These are phyloP conservation scores for Pseudeuparius sepicola DNA, from an alignment of 2,888 invertebrate genomes.

Conservation along the genomic window DNA sequence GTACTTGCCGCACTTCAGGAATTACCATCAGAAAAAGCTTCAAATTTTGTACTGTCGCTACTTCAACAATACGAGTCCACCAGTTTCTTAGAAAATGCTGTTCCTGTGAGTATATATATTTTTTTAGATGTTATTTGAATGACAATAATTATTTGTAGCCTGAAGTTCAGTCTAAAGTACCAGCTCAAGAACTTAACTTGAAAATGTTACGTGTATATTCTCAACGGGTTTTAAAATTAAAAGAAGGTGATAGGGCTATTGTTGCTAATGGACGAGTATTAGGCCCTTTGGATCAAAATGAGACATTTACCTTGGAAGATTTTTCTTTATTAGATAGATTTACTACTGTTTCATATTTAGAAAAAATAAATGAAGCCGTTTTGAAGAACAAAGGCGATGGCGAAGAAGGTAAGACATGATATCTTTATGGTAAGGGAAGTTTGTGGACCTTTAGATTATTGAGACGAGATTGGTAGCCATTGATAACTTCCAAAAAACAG, in stretches of 20 bases:
- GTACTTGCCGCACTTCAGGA: slow-evolving; percentile 56
- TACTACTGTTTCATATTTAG: slow-evolving; percentile 58
- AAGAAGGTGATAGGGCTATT: slow-evolving; percentile 58
- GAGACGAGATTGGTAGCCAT: too few relatives aligned
- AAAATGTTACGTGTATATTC: slow-evolving; percentile 59
- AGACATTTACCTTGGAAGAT: slow-evolving; percentile 78
- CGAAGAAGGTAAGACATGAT: slow-evolving; percentile 25
- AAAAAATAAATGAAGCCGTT: slow-evolving; percentile 58
- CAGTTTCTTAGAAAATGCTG: too few relatives aligned
- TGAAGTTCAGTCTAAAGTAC: slow-evolving; percentile 37
- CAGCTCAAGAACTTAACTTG: slow-evolving; percentile 53
- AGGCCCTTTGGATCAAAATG: slow-evolving; percentile 67
- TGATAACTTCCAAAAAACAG: too few relatives aligned
- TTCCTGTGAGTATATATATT: slow-evolving; percentile 48
- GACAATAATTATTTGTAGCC: slow-evolving; percentile 26
- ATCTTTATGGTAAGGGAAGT: too few relatives aligned
- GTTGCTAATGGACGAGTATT: slow-evolving; percentile 82
- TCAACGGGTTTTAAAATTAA: slow-evolving; percentile 59
- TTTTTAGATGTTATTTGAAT: too few relatives aligned
- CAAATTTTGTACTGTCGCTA: slow-evolving; percentile 48
- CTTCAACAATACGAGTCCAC: too few relatives aligned
- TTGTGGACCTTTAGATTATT: too few relatives aligned
- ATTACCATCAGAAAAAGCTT: slow-evolving; percentile 48
- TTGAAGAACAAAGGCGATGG: slow-evolving; percentile 40
- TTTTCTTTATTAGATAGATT: slow-evolving; percentile 78